These are phyloP conservation scores for Pocillopora verrucosa DNA, from an alignment of 64 coral and sea anemone species.

Conservation along the genomic window DNA sequence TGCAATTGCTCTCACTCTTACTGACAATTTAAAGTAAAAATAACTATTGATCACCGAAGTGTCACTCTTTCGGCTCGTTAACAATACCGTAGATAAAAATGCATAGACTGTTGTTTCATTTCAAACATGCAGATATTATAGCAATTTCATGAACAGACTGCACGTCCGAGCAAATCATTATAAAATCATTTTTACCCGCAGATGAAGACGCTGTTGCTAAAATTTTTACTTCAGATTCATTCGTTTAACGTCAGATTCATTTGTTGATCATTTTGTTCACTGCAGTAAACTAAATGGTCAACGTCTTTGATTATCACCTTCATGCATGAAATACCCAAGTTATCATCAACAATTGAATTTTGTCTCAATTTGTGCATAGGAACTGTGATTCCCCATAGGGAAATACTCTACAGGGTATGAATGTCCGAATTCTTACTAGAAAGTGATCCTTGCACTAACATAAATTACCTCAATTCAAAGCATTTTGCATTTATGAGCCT, in stretches of 20 bases:
- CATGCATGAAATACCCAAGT: slow-evolving; percentile 9
- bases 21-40: slow-evolving; percentile 1
- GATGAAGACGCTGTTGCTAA: background rate
- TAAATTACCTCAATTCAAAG: background rate
- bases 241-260: background rate
- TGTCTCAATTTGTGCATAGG: slow-evolving; percentile 12
- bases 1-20: background rate
- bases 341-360: slow-evolving; percentile 9
- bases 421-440: background rate
- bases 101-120: background rate
- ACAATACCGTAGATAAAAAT: background rate
- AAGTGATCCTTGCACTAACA: background rate
- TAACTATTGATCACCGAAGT: slow-evolving; percentile 2
- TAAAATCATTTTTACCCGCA: slow-evolving; percentile 21
- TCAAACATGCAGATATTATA: background rate
- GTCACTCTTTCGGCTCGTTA: background rate
- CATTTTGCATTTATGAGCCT: background rate
- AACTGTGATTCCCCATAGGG: background rate
- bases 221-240: background rate
- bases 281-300: background rate
- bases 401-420: background rate
- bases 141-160: background rate
- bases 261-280: background rate
- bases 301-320: background rate
- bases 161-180: background rate